phyloP scores from a whole-genome alignment of 2,113 vertebrate genomes.

The Steatornis caripensis region DNA sequence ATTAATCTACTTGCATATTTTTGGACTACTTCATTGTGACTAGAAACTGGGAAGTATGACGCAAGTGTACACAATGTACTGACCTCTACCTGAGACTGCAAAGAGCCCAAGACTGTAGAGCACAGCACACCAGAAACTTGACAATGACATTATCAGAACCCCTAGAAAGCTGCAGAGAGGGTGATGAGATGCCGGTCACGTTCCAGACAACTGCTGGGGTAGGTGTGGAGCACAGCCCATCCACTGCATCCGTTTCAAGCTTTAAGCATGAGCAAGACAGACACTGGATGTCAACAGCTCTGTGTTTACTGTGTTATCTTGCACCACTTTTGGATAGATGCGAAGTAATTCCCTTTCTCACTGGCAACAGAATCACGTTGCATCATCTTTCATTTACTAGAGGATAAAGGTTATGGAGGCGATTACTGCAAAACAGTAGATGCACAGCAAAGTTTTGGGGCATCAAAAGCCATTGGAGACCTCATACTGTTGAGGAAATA shows the following conservation, averaged over 20 bases:
- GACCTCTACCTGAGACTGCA: neutral
- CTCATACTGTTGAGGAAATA: neutral
- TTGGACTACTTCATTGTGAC: neutral
- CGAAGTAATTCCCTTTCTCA: neutral
- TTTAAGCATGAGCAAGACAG: neutral
- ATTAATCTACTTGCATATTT: fast-evolving
- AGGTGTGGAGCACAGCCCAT: neutral
- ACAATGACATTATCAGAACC: fast-evolving
- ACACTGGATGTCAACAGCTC: neutral
- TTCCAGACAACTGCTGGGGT: neutral
- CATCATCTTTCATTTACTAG: no score
- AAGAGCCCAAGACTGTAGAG: neutral
- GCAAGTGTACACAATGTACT: neutral
- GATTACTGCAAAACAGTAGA: neutral
- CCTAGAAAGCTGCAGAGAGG: neutral
- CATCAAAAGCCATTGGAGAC: neutral
- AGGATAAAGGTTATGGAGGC: neutral
- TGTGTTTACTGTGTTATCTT: neutral
- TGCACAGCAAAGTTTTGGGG: neutral
- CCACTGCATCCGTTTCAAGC: neutral
- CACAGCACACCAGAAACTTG: neutral
- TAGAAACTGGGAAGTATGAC: neutral
- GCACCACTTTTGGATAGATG: neutral
- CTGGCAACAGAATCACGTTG: fast-evolving
- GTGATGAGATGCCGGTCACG: neutral